phyloP scores from a whole-genome alignment of 2,797 vertebrate species.

The Sebastiscus tertius region DNA sequence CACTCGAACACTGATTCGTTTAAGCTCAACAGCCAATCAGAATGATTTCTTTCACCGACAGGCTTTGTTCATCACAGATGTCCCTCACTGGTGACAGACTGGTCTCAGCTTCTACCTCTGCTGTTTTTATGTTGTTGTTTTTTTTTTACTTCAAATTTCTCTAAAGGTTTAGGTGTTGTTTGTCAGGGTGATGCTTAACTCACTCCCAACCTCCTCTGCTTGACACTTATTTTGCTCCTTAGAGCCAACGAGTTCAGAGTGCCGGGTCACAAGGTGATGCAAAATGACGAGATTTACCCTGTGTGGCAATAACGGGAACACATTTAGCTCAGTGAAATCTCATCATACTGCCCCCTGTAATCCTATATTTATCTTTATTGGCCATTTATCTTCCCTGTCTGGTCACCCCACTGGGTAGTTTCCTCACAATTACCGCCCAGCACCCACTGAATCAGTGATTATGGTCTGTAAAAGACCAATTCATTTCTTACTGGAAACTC shows the following conservation, averaged over 20 bases:
- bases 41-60: not conserved
- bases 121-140: not conserved
- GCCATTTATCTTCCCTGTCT: not conserved
- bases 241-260: not conserved
- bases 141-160: no score
- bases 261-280: not conserved
- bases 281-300: not conserved
- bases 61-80: not conserved
- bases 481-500: not conserved
- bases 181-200: not conserved
- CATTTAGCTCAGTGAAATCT: not conserved
- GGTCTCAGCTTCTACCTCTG: not conserved
- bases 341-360: not conserved
- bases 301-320: not conserved
- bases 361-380: not conserved
- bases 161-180: no score
- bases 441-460: not conserved
- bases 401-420: not conserved
- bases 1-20: no score
- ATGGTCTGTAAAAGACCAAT: not conserved
- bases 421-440: not conserved
- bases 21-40: no score
- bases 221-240: not conserved
- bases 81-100: not conserved
- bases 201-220: not conserved